phyloP scores from a whole-genome alignment of 2,113 vertebrate genomes.

The Junco hyemalis region DNA sequence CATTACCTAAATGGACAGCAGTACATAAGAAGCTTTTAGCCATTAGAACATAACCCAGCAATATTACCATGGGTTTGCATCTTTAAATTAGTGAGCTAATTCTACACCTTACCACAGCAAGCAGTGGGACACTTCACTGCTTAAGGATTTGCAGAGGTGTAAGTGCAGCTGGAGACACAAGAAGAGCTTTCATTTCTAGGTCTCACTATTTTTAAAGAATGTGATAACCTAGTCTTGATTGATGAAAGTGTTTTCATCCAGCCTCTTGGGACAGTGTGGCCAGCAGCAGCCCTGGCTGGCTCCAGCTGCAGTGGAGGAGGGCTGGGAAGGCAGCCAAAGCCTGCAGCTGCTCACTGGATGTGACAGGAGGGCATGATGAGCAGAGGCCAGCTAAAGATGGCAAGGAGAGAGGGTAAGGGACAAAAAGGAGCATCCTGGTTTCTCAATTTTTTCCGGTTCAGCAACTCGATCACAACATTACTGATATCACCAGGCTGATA shows the following conservation, averaged over 20 bases:
- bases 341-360: neutral
- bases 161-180: neutral
- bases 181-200: neutral
- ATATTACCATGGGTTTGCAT: neutral
- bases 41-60: neutral
- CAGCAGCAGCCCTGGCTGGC: neutral
- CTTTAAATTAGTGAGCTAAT: neutral
- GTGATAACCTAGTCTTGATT: neutral
- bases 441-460: neutral
- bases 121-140: neutral
- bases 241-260: neutral
- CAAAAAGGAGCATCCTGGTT: rapidly evolving
- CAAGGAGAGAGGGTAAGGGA: neutral
- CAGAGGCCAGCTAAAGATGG: neutral
- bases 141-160: neutral
- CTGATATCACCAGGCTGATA: neutral
- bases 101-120: neutral
- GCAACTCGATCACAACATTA: neutral
- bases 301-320: neutral
- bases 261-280: rapidly evolving
- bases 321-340: neutral
- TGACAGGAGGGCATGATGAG: neutral
- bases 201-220: neutral
- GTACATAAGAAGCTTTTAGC: neutral
- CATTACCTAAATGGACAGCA: neutral